phyloP scores from a whole-genome alignment of 2,797 vertebrate species.

The Paratrypauchen microcephalus region DNA sequence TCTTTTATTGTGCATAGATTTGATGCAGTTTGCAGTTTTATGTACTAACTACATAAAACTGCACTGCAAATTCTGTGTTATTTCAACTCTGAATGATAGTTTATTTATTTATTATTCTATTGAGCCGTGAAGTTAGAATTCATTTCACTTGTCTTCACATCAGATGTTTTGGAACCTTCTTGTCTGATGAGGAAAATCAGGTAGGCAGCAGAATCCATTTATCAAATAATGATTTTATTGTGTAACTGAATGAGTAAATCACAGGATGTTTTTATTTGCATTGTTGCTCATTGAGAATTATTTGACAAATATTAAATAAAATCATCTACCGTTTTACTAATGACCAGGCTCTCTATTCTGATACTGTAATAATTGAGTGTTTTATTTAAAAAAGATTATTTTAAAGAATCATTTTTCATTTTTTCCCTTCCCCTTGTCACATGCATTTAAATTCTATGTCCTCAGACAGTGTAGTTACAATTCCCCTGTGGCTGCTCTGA shows the following conservation, averaged over 20 bases:
- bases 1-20: neutral
- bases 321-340: neutral
- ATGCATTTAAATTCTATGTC: conserved; percentile 56
- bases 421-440: conserved; percentile 53
- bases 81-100: neutral
- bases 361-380: conserved; percentile 3
- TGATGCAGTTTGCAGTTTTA: neutral
- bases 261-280: neutral
- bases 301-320: neutral
- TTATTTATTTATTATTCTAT: neutral
- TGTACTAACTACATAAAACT: too few species aligned
- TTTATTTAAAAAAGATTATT: conserved; percentile 28
- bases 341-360: neutral
- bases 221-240: too few species aligned
- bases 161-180: neutral
- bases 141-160: neutral
- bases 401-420: conserved; percentile 36
- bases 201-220: too few species aligned
- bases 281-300: neutral
- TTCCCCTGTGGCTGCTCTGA: conserved; percentile 38
- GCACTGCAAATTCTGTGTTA: too few species aligned
- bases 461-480: conserved; percentile 49
- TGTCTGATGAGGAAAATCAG: neutral
- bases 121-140: neutral
- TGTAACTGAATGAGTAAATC: neutral